Conservation (phyloP, 2,797 vertebrate species). For the Tiaroga cobitis region DNA sequence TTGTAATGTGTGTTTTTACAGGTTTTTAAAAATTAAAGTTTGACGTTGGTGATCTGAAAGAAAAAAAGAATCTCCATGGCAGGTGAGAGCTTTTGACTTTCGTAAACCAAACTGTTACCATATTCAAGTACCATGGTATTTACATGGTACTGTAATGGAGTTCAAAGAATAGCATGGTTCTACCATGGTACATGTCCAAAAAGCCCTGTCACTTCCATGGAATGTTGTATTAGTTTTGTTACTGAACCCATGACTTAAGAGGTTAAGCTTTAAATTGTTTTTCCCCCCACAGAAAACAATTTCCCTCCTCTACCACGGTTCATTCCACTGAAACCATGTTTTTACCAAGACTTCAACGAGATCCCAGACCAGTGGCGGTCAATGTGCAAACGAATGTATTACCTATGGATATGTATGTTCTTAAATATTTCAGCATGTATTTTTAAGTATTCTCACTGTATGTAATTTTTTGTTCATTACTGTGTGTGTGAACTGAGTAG, state of each 20-base stretch:
- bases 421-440: neutral
- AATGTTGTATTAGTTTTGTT: neutral
- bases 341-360: constrained; percentile 95
- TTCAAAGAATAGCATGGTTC: neutral
- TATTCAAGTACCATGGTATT: neutral
- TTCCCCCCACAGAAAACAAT: constrained; percentile 83
- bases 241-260: neutral
- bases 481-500: neutral
- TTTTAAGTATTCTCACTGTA: neutral
- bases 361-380: constrained; percentile 87
- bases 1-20: constrained; percentile 39
- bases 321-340: constrained; percentile 92
- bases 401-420: constrained; percentile 92
- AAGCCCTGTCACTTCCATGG: neutral
- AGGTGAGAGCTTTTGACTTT: constrained; percentile 67
- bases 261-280: neutral
- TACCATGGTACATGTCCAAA: neutral
- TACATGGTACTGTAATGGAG: neutral
- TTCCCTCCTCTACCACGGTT: constrained; percentile 92
- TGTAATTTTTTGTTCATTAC: neutral
- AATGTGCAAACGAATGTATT: constrained; percentile 91
- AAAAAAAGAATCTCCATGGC: constrained; percentile 72
- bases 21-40: constrained; percentile 43
- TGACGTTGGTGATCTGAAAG: constrained; percentile 34
- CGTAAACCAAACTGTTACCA: neutral